Evolutionary conservation across 2,888 invertebrate genomes (phyloP), one percentile per base, ranked within the genome.

Genomic region (Colletes collaris): DNA sequence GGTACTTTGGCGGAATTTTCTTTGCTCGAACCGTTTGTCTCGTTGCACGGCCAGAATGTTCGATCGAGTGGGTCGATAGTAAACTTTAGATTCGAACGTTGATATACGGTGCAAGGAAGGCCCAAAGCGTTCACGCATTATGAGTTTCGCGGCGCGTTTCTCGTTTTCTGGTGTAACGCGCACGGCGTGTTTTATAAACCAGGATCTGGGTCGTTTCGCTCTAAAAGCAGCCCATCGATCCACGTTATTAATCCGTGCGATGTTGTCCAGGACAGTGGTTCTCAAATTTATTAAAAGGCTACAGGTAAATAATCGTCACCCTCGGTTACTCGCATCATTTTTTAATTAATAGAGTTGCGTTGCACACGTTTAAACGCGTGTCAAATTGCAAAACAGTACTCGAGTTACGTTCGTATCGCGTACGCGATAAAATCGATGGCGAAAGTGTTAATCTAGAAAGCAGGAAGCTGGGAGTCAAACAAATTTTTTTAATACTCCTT

Each of bases 141-240:
- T 52, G 40, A 37, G 44, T 53, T 53, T 46, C 10, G 44, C 10
- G 3, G 53, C 37, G n/a, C n/a, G 53, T 69, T 66, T 69, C 75
- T 76, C 68, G 74, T 55, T 85, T 78, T 85, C 87, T 86, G 88
- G 86, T 82, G 88, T 87, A 88, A 89, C 79, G 70, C 50, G 70
- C 49, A 50, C 44, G 44, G 44, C 44, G 4, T 11, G 13, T 67
- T 67, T 65, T 68, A 58, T 55, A 55, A 55, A 66, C 16, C 65
- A 74, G 80, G 77, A 89, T 86, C 87, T 88, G 81, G 87, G 89
- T 88, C 89, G 86, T 86, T 79, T 85, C 87, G 81, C 82, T 83
- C 79, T 78, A 81, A 79, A 87, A 85, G 72, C 82, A 65, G 58
- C 58, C 44, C 56, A 55, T 44, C 73, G 63, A 79, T 82, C 55